phyloP scores from a whole-genome alignment of 2,888 invertebrate genomes.

The Spicauda simplicius region DNA sequence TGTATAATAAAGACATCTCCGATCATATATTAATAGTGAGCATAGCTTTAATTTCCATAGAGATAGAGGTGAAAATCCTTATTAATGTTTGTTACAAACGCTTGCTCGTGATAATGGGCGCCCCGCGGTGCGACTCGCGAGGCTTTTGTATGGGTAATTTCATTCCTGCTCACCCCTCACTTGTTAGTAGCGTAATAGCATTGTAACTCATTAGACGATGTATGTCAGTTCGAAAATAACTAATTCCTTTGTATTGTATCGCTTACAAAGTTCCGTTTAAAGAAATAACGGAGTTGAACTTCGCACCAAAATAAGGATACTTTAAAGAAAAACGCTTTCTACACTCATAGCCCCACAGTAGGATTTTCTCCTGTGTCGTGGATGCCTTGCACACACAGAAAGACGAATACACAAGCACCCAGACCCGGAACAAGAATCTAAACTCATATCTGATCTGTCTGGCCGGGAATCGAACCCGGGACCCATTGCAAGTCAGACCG shows the following conservation, averaged over 20 bases:
- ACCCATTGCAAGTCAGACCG: too few species aligned
- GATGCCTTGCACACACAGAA: too few species aligned
- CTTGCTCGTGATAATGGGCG: constrained; percentile 57
- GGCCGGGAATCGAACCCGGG: too few species aligned
- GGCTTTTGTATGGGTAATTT: constrained; percentile 68
- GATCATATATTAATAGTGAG: constrained; percentile 16
- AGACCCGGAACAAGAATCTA: too few species aligned
- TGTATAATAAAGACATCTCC: constrained; percentile 55
- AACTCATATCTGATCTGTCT: too few species aligned
- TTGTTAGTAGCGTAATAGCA: constrained; percentile 48
- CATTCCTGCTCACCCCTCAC: constrained; percentile 56
- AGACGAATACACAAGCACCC: too few species aligned
- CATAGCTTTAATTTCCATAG: constrained; percentile 37
- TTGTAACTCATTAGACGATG: constrained; percentile 63
- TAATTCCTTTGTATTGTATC: constrained; percentile 31
- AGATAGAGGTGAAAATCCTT: constrained; percentile 29
- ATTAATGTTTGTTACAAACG: constrained; percentile 27
- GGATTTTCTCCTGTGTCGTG: too few species aligned
- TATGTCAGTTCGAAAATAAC: constrained; percentile 40
- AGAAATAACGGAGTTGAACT: background rate
- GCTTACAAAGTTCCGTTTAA: constrained; percentile 25
- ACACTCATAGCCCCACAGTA: too few species aligned
- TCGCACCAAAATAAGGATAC: too few species aligned
- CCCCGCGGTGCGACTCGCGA: constrained; percentile 60
- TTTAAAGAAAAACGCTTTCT: too few species aligned